phyloP scores from a whole-genome alignment of 1,140 invertebrate species.

The Conopomorpha cramerella region DNA sequence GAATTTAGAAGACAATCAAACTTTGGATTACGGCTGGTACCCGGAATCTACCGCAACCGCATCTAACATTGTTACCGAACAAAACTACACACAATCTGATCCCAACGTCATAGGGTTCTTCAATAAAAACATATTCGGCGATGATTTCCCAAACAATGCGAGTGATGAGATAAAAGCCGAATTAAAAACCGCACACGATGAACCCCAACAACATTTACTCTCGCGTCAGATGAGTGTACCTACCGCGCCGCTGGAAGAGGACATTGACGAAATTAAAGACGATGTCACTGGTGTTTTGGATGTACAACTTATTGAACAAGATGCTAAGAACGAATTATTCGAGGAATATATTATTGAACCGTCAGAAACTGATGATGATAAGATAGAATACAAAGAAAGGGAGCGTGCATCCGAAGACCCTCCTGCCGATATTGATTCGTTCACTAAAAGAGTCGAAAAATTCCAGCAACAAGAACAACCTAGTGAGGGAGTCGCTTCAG shows the following conservation, averaged over 20 bases:
- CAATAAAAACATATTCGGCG: constrained; percentile 23
- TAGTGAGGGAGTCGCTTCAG: constrained; percentile 26
- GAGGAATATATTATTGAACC: constrained; percentile 43
- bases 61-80: no score
- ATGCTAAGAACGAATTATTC: constrained; percentile 43
- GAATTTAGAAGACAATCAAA: no score
- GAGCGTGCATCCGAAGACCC: constrained; percentile 21
- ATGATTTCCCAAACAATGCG: constrained; percentile 29
- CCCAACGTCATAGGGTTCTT: constrained; percentile 15
- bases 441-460: constrained; percentile 33
- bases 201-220: constrained; percentile 11
- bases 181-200: constrained; percentile 22
- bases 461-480: no score
- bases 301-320: constrained; percentile 42
- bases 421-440: constrained; percentile 20
- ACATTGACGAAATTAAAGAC: constrained; percentile 26
- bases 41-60: no score
- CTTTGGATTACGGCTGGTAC: no score
- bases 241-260: constrained; percentile 25
- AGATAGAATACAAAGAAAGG: constrained; percentile 26
- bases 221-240: constrained; percentile 25
- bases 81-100: constrained; percentile 15
- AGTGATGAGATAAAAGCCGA: constrained; percentile 43
- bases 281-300: constrained; percentile 35
- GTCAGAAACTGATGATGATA: constrained; percentile 37